Evolutionary conservation across 2,113 vertebrate species (phyloP), one percentile per base, ranked within the genome.

Genomic region (Spea bombifrons): DNA sequence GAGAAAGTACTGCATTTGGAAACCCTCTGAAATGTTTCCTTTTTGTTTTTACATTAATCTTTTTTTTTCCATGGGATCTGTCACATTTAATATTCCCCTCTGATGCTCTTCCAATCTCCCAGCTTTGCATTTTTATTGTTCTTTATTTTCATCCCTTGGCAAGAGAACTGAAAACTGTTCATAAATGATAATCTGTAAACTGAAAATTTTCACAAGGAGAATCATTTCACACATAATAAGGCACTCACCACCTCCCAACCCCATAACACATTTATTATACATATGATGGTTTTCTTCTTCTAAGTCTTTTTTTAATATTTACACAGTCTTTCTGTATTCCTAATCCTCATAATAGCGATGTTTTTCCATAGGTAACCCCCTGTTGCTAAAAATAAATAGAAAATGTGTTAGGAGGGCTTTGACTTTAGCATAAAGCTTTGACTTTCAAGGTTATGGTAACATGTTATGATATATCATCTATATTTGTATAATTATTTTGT

Each of bases 121-220:
- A 77, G 75, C 55, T 77, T 77, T 77, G 75, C 75, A 77, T 77
- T 77, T 77, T 77, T 77, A 77, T 77, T 77, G 75, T 77, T 61
- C 46, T 69, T 77, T 77, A 69, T 77, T 70, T 69, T 77, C 61
- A 77, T 77, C 52, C 75, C n/a, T 50, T 70, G 66, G 66, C 75
- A 70, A 59, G 50, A 77, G 66, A 44, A 70, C 52, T 70, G 53
- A 48, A 69, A 70, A 43, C 66, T 61, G 63, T 77, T 77, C 49
- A 77, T 66, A 53, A 77, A 70, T 77, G 67, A 55, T 70, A 69
- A 70, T 61, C 53, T 61, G 30, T 65, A 70, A 59, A 46, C 55
- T 57, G 57, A 61, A 77, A 68, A 69, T 69, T 77, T 49, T 44
- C 63, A 68, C 16, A 13, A 65, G 46, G 49, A 69, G 13, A 76